phyloP scores from a whole-genome alignment of 1,140 invertebrate genomes.

The Zaprionus capensis region DNA sequence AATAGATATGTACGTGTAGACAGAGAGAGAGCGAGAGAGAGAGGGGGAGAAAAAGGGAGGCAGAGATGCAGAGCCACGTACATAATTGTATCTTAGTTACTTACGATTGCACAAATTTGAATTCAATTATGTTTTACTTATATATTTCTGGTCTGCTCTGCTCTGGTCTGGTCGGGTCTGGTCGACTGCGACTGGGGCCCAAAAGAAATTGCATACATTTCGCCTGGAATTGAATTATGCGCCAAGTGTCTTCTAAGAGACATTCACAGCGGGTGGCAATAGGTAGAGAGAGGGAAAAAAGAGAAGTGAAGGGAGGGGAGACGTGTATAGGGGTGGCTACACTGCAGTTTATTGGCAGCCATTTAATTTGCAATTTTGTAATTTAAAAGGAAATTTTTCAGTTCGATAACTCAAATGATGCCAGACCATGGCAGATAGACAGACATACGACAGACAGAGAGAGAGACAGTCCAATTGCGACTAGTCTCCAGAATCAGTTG shows the following conservation, averaged over 20 bases:
- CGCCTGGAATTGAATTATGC: slow-evolving; percentile 78
- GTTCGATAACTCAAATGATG: slow-evolving; percentile 82
- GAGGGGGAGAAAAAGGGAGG: slow-evolving; percentile 9
- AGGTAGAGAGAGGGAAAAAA: slow-evolving; percentile 4
- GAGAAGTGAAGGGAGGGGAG: slow-evolving; percentile 10
- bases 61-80: slow-evolving; percentile 60
- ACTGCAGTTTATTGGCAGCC: slow-evolving; percentile 55
- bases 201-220: slow-evolving; percentile 81
- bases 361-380: slow-evolving; percentile 83
- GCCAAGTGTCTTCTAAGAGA: slow-evolving; percentile 50
- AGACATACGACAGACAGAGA: slow-evolving; percentile 27
- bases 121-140: slow-evolving; percentile 64
- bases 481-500: slow-evolving; percentile 2
- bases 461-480: neutral
- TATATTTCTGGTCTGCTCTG: slow-evolving; percentile 43
- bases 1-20: slow-evolving; percentile 18
- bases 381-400: slow-evolving; percentile 83
- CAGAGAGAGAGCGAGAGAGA: slow-evolving; percentile 18
- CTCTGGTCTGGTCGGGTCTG: neutral
- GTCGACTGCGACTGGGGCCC: slow-evolving; percentile 12
- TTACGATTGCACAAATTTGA: slow-evolving; percentile 74
- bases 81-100: slow-evolving; percentile 83
- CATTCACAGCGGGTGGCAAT: slow-evolving; percentile 27
- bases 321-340: slow-evolving; percentile 23
- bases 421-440: slow-evolving; percentile 61